Evolutionary conservation across 2,888 invertebrate species (phyloP).

Genomic region (Pyrgus malvae): DNA sequence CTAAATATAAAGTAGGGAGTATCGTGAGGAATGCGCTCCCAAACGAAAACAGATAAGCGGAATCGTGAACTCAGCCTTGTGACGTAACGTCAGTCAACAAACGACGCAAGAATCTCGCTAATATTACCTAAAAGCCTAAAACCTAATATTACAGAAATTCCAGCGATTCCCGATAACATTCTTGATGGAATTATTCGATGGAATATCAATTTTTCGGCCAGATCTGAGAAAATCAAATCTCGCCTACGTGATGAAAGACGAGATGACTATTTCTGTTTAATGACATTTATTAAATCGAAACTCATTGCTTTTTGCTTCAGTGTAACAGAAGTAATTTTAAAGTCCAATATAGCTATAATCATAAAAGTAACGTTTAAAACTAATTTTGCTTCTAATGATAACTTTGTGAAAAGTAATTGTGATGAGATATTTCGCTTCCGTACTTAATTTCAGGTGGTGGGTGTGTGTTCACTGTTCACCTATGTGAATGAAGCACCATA

Average conservation of each 20-base stretch:
- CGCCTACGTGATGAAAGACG: neutral
- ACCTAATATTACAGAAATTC: too few species aligned
- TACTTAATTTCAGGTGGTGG: too few species aligned
- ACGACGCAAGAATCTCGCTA: conserved; percentile 24
- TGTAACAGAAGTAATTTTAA: too few species aligned
- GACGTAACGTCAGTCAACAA: conserved; percentile 47
- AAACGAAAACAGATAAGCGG: conserved; percentile 62
- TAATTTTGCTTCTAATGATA: too few species aligned
- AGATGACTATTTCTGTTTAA: neutral
- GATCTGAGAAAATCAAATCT: neutral
- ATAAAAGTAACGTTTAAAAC: too few species aligned
- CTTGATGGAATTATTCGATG: neutral
- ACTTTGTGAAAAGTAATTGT: too few species aligned
- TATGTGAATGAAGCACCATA: too few species aligned
- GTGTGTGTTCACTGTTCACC: too few species aligned
- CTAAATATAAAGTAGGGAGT: conserved; percentile 50
- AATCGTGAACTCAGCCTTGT: conserved; percentile 41
- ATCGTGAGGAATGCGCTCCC: conserved; percentile 55
- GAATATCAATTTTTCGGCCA: neutral
- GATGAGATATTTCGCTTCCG: too few species aligned
- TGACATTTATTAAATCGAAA: neutral
- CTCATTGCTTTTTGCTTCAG: too few species aligned
- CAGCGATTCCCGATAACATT: too few species aligned
- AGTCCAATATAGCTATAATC: too few species aligned
- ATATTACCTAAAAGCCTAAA: conserved; percentile 11